phyloP scores from a whole-genome alignment of 1,140 invertebrate genomes.

The Psilanteris sp. region DNA sequence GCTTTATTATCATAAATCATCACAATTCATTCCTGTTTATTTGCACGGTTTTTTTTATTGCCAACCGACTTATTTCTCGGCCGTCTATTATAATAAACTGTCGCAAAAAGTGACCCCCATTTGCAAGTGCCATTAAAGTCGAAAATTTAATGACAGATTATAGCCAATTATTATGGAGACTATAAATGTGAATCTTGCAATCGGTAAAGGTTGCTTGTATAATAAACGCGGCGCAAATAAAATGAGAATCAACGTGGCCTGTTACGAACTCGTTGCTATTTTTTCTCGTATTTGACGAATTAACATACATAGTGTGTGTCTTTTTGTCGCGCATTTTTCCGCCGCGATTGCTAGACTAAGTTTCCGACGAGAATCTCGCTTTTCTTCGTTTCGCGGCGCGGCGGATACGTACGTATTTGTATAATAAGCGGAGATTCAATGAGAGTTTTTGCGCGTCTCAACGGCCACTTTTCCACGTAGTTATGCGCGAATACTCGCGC shows the following conservation, averaged over 20 bases:
- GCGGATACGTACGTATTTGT: constrained; percentile 28
- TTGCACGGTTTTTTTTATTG: too few relatives aligned
- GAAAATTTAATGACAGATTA: constrained; percentile 56
- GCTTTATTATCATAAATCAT: too few relatives aligned
- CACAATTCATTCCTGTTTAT: too few relatives aligned
- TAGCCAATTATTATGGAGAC: constrained; percentile 45
- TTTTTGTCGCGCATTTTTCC: constrained; percentile 30
- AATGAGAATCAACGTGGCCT: constrained; percentile 18
- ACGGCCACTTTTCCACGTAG: constrained; percentile 47
- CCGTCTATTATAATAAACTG: too few relatives aligned
- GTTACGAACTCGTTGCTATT: constrained; percentile 26
- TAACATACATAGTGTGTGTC: constrained; percentile 41
- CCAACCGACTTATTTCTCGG: too few relatives aligned
- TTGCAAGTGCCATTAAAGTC: constrained; percentile 20
- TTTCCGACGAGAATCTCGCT: too few relatives aligned
- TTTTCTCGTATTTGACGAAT: constrained; percentile 40
- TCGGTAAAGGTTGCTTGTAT: constrained; percentile 36
- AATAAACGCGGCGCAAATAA: constrained; percentile 26
- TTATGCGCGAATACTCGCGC: constrained; percentile 39
- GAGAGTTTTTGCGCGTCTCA: constrained; percentile 43
- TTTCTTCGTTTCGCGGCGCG: constrained; percentile 5
- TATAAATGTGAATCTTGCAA: constrained; percentile 49
- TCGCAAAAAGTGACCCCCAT: too few relatives aligned
- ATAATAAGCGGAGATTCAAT: constrained; percentile 44
- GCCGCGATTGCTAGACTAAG: constrained; percentile 15